These are phyloP conservation scores for Morelia viridis DNA, from an alignment of 2,797 vertebrate genomes.

Conservation along the genomic window DNA sequence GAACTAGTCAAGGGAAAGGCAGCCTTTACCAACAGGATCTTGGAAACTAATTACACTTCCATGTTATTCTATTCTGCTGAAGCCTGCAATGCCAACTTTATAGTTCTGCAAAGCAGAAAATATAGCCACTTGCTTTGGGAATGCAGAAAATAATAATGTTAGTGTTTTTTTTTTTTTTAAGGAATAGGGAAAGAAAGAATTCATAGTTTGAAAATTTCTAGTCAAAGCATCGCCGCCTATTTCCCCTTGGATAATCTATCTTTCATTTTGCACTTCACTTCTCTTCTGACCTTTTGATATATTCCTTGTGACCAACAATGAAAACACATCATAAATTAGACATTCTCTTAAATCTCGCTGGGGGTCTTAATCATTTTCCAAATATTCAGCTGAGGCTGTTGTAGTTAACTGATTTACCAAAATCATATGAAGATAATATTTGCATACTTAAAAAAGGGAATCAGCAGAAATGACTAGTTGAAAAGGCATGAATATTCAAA, in stretches of 20 bases:
- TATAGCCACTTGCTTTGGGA: neutral
- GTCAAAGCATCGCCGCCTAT: conserved; percentile 53
- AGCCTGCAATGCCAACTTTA: neutral
- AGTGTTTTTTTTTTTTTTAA: conserved; percentile 1
- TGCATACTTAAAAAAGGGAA: conserved; percentile 57
- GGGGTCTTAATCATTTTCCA: conserved; percentile 62
- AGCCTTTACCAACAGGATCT: neutral
- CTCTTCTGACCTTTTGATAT: conserved; percentile 68
- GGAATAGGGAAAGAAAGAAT: neutral
- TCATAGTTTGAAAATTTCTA: conserved; percentile 57
- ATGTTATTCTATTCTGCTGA: neutral
- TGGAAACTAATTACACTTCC: conserved; percentile 16
- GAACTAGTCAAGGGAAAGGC: neutral
- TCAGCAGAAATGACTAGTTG: conserved; percentile 50
- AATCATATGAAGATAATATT: conserved; percentile 59
- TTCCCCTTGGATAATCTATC: conserved; percentile 60
- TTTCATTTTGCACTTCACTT: conserved; percentile 60
- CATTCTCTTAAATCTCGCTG: conserved; percentile 63
- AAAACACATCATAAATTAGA: conserved; percentile 59
- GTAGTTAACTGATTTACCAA: conserved; percentile 65
- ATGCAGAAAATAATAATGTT: conserved; percentile 26
- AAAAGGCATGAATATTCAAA: conserved; percentile 49
- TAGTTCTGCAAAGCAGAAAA: conserved; percentile 34
- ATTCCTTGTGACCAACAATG: conserved; percentile 63
- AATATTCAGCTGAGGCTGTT: conserved; percentile 64